Evolutionary conservation across 1,140 invertebrate species (phyloP).

Genomic region (Schlechtendalia chinensis): DNA sequence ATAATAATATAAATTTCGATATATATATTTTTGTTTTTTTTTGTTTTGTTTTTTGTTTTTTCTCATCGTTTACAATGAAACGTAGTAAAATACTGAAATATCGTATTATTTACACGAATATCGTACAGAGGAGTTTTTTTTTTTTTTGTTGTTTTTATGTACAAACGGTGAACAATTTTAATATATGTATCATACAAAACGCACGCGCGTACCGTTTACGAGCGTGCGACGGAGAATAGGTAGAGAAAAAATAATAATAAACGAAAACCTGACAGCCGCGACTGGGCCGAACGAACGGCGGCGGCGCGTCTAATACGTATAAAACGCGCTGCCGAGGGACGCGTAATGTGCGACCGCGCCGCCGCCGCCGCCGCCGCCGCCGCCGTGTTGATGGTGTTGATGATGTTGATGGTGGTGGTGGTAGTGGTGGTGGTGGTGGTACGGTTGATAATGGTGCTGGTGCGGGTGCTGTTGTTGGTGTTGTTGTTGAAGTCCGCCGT

Average conservation of each 20-base stretch:
- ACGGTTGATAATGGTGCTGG: not conserved
- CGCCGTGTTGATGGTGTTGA: not conserved
- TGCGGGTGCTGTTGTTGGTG: not conserved
- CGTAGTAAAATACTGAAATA: too few species aligned
- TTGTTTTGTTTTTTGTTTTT: not conserved
- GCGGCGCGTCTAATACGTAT: not conserved
- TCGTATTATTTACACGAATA: not conserved
- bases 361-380: not conserved
- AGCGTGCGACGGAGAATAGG: too few species aligned
- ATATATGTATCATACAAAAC: not conserved
- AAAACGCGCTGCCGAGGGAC: conserved; percentile 16
- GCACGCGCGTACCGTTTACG: too few species aligned
- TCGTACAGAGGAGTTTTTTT: too few species aligned
- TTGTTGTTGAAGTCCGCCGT: too few species aligned
- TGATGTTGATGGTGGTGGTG: not conserved
- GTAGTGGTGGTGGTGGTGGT: not conserved
- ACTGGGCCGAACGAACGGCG: too few species aligned
- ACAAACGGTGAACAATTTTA: too few species aligned
- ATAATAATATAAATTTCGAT: conserved; percentile 16
- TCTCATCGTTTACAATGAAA: not conserved
- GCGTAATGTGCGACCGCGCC: conserved; percentile 4
- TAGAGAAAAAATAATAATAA: too few species aligned
- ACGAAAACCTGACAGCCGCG: too few species aligned
- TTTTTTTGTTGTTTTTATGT: too few species aligned
- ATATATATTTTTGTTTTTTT: not conserved